Evolutionary conservation across 2,797 vertebrate species (phyloP).

Genomic region (Pipistrellus pygmaeus): DNA sequence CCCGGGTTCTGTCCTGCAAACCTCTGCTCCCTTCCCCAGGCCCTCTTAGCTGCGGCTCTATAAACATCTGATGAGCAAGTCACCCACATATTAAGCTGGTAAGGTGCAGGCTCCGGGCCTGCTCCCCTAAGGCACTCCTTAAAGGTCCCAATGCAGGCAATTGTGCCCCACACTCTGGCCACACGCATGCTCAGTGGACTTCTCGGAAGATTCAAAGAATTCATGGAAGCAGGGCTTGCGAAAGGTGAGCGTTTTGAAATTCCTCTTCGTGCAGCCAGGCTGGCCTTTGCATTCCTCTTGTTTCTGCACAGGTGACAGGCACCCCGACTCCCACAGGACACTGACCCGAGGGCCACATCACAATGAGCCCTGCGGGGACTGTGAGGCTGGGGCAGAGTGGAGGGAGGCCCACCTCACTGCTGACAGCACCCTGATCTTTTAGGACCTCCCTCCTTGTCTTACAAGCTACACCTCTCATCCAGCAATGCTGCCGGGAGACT

Average conservation of each 20-base stretch:
- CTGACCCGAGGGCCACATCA: background rate
- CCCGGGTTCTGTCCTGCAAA: background rate
- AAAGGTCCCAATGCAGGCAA: constrained; percentile 34
- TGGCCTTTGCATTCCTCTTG: fast-evolving
- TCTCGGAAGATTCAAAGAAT: constrained; percentile 67
- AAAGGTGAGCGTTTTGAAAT: constrained; percentile 26
- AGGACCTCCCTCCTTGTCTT: background rate
- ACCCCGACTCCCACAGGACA: background rate
- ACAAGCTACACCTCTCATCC: background rate
- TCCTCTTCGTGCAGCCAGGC: background rate
- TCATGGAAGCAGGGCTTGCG: constrained; percentile 57
- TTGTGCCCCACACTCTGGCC: background rate
- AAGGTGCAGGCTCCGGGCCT: background rate
- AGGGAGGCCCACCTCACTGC: background rate
- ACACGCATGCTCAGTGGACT: constrained; percentile 36
- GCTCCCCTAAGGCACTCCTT: background rate
- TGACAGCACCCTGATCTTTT: no score
- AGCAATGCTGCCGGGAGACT: background rate
- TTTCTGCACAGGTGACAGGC: background rate
- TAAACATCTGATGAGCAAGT: background rate
- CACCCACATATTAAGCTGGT: background rate
- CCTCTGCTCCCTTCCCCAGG: constrained; percentile 9
- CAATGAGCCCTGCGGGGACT: background rate
- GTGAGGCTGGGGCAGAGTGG: background rate
- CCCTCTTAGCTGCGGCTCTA: background rate